These are phyloP conservation scores for Strix uralensis DNA, from an alignment of 2,113 vertebrate genomes.

Conservation along the genomic window DNA sequence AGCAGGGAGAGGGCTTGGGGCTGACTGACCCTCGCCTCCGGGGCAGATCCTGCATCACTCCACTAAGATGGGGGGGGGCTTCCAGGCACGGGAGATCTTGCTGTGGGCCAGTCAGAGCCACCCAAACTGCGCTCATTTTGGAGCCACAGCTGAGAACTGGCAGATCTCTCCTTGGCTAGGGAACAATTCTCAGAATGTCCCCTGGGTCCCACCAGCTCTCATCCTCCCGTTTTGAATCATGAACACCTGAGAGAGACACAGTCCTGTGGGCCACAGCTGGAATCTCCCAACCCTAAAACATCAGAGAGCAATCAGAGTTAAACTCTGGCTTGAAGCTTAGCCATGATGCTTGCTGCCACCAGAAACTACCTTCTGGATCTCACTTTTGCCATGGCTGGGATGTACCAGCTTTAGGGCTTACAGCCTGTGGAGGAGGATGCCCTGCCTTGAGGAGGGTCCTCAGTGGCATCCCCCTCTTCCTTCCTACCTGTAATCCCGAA, in stretches of 20 bases:
- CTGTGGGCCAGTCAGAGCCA: not conserved
- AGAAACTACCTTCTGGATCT: not conserved
- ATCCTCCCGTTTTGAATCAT: not conserved
- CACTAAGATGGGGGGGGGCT: accelerated
- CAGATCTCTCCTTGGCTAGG: not conserved
- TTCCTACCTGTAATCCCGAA: slow-evolving; percentile 91
- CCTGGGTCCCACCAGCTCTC: not conserved
- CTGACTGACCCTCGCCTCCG: not conserved
- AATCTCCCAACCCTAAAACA: not conserved
- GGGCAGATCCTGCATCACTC: not conserved
- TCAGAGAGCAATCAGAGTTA: not conserved
- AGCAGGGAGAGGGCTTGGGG: not conserved
- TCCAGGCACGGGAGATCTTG: not conserved
- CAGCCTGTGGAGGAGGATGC: not conserved
- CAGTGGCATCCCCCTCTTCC: not conserved
- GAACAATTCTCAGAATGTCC: not conserved
- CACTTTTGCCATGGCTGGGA: not conserved
- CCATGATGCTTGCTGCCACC: not conserved
- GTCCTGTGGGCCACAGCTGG: not conserved
- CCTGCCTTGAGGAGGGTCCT: not conserved
- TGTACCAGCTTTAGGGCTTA: not conserved
- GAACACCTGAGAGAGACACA: not conserved
- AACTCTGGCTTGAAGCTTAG: not conserved
- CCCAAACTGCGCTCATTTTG: not conserved
- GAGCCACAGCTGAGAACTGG: not conserved